Conservation (phyloP, 2,888 invertebrate species). For the Allolobophora icterica region DNA sequence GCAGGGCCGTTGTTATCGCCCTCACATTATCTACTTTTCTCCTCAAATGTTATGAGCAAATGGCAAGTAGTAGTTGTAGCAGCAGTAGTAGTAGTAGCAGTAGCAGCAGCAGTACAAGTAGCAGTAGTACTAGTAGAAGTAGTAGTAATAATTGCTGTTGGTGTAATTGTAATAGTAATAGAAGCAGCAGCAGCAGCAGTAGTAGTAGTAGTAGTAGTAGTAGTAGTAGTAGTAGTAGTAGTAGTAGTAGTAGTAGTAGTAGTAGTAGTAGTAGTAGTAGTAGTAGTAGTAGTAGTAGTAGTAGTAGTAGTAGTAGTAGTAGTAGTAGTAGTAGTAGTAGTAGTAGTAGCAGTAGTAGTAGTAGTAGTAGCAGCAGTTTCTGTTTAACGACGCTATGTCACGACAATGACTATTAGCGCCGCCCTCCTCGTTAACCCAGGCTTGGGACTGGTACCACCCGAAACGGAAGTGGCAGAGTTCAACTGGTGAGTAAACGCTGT, state of each 20-base stretch:
- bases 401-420: too few relatives aligned
- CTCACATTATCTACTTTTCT: too few relatives aligned
- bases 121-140: neutral
- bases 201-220: conserved; percentile 26
- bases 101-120: too few relatives aligned
- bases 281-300: conserved; percentile 26
- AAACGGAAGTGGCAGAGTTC: neutral
- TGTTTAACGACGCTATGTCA: too few relatives aligned
- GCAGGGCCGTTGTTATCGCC: too few relatives aligned
- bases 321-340: neutral
- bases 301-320: conserved; percentile 26
- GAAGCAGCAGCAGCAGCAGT: neutral
- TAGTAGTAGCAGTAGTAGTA: conserved; percentile 19
- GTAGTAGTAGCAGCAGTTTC: neutral
- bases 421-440: too few relatives aligned
- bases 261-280: conserved; percentile 19
- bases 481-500: neutral
- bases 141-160: neutral
- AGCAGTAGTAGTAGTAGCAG: too few relatives aligned
- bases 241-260: conserved; percentile 14
- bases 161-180: neutral
- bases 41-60: too few relatives aligned
- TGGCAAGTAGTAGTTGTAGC: too few relatives aligned
- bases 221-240: conserved; percentile 26
- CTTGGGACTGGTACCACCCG: too few relatives aligned